These are phyloP conservation scores for Adoxophyes honmai DNA, from an alignment of 1,140 invertebrate genomes.

Conservation along the genomic window DNA sequence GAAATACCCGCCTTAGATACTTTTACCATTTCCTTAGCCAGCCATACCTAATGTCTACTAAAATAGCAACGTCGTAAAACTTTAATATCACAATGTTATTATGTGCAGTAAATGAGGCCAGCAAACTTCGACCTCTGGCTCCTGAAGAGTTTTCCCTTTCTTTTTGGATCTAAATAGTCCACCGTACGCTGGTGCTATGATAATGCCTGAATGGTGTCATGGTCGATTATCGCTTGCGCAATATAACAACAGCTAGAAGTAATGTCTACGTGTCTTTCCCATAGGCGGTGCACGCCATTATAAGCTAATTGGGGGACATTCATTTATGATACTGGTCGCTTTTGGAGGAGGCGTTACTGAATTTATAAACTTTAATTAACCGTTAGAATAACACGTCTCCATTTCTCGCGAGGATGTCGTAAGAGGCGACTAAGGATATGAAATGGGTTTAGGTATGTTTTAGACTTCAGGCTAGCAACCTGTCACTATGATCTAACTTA, in stretches of 20 bases:
- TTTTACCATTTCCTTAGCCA: too few relatives aligned
- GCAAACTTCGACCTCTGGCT: not conserved
- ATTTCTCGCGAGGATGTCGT: too few relatives aligned
- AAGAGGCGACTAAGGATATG: too few relatives aligned
- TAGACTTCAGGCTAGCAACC: too few relatives aligned
- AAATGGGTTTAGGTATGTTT: too few relatives aligned
- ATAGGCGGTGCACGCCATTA: slow-evolving; percentile 45
- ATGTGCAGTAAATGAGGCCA: not conserved
- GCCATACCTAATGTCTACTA: too few relatives aligned
- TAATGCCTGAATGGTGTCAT: slow-evolving; percentile 46
- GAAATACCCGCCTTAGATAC: too few relatives aligned
- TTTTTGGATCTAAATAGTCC: not conserved
- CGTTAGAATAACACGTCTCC: too few relatives aligned
- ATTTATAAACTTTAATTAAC: not conserved
- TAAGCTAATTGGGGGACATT: slow-evolving; percentile 44
- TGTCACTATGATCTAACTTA: too few relatives aligned
- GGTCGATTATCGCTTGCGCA: slow-evolving; percentile 53
- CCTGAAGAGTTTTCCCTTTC: slow-evolving; percentile 21
- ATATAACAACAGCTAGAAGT: slow-evolving; percentile 35
- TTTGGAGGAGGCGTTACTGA: slow-evolving; percentile 29
- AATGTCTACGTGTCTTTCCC: slow-evolving; percentile 43
- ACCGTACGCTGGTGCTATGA: slow-evolving; percentile 7
- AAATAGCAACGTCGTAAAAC: too few relatives aligned
- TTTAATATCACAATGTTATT: too few relatives aligned
- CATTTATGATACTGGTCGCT: slow-evolving; percentile 26